These are phyloP conservation scores for Dendrocincla tyrannina DNA, from an alignment of 2,797 vertebrate species.

Conservation along the genomic window DNA sequence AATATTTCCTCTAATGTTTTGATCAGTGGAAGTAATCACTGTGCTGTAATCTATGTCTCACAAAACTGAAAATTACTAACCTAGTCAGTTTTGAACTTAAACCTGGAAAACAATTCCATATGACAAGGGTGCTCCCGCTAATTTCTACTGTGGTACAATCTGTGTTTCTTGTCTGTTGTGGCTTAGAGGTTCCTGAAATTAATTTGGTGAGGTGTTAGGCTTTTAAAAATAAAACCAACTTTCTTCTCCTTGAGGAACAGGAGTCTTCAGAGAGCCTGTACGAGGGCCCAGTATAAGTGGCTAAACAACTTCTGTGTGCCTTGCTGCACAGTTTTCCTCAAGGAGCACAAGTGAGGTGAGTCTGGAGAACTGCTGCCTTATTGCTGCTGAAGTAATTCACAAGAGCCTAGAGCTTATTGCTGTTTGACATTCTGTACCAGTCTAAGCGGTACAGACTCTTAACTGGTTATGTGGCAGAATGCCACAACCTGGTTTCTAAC, in stretches of 20 bases:
- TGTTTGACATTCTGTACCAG: neutral
- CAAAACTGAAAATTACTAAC: neutral
- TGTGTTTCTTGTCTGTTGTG: neutral
- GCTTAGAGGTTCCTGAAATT: neutral
- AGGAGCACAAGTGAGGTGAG: neutral
- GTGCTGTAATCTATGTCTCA: neutral
- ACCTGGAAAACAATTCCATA: neutral
- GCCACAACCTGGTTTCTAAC: neutral
- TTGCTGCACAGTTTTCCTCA: neutral
- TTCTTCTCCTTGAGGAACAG: neutral
- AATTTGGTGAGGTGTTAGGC: neutral
- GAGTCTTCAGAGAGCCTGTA: neutral
- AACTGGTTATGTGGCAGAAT: neutral
- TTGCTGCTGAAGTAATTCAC: neutral
- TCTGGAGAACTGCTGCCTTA: neutral
- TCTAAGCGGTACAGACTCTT: neutral
- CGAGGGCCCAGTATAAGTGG: neutral
- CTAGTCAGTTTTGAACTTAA: neutral
- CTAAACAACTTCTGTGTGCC: neutral
- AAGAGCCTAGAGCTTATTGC: neutral
- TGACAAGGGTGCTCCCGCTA: neutral
- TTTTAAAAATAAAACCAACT: neutral
- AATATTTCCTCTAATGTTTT: neutral
- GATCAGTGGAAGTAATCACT: neutral
- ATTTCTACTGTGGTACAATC: neutral